Evolutionary conservation across 2,113 vertebrate species (phyloP), one percentile per base, ranked within the genome.

Genomic region (Orientallactaga bullata): DNA sequence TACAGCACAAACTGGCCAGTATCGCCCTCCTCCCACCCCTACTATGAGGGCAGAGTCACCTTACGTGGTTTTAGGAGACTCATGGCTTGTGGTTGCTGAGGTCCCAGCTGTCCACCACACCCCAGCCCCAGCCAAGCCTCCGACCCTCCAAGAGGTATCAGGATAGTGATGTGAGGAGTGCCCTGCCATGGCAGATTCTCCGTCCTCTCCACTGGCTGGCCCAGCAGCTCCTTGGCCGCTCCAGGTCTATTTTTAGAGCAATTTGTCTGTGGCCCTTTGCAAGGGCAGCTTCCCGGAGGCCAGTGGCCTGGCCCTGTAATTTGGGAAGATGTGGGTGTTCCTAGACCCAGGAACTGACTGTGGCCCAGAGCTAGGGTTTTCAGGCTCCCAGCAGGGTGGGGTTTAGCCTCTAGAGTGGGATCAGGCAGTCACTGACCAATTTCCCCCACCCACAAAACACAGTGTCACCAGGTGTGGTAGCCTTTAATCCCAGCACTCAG

Each of bases 231-330:
- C 42, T 76, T 39, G 61, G n/a, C 90, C 30, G 74, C 51, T 65
- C 37, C 51, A 60, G 37, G 30, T 84, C 97, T 98, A 98, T 98
- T 98, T 98, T 98, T 98, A 98, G 97, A 98, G 98, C 96, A 98
- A 98, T 98, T 98, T 96, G 94, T 94, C 85, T 95, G 88, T 92
- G 94, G 95, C 73, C 79, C 76, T 93, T 92, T 15, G n/a, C 0
- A 82, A 92, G 90, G 88, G 72, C 80, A 92, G 92, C 90, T 96
- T 95, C 92, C 96, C 30, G 58, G 88, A 97, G 83, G 76, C 88
- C 3, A 0, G 61, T 3, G 12, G 77, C 35, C 86, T 58, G 94
- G 96, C 96, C 97, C 98, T 98, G 91, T 98, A 98, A 98, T 98
- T 98, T 98, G 97, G 18, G 90, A 97, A 97, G 94, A 94, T 95